These are phyloP conservation scores for Lutjanus argentimaculatus DNA, from an alignment of 2,797 vertebrate genomes.

Conservation along the genomic window DNA sequence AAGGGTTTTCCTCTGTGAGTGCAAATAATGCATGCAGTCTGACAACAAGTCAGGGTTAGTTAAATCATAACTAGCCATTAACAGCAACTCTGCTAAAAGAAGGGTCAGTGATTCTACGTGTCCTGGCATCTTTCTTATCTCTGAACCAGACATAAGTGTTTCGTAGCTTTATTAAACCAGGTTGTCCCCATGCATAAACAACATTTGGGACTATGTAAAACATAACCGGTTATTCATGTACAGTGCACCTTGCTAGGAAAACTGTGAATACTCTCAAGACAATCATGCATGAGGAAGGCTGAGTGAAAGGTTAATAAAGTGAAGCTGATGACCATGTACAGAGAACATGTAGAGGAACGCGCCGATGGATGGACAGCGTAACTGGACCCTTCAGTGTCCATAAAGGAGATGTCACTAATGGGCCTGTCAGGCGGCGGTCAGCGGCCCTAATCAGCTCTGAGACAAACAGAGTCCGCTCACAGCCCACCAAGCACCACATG, in stretches of 20 bases:
- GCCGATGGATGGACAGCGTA: conserved; percentile 54
- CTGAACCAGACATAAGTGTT: too few relatives aligned
- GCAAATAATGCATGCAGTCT: too few relatives aligned
- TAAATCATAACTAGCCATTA: too few relatives aligned
- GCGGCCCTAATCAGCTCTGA: conserved; percentile 75
- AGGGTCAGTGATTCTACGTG: too few relatives aligned
- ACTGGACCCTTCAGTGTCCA: conserved; percentile 48
- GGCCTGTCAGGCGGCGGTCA: conserved; percentile 67
- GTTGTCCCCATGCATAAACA: not conserved
- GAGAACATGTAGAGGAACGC: conserved; percentile 37
- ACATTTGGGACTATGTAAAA: not conserved
- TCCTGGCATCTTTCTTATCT: too few relatives aligned
- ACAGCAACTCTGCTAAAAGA: too few relatives aligned
- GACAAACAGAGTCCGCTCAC: conserved; percentile 71
- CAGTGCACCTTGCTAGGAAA: not conserved
- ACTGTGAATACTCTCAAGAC: not conserved
- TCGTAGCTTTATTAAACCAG: not conserved
- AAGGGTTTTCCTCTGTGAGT: too few relatives aligned
- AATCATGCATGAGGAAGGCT: not conserved
- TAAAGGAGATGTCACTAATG: conserved; percentile 79
- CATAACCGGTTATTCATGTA: not conserved
- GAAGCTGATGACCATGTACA: conserved; percentile 57
- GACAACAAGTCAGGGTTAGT: too few relatives aligned
- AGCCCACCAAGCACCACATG: conserved; percentile 34
- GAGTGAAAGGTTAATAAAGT: conserved; percentile 44